Base-by-base conservation (phyloP, 2,888 invertebrate species). In the Helicoverpa assulta region DNA sequence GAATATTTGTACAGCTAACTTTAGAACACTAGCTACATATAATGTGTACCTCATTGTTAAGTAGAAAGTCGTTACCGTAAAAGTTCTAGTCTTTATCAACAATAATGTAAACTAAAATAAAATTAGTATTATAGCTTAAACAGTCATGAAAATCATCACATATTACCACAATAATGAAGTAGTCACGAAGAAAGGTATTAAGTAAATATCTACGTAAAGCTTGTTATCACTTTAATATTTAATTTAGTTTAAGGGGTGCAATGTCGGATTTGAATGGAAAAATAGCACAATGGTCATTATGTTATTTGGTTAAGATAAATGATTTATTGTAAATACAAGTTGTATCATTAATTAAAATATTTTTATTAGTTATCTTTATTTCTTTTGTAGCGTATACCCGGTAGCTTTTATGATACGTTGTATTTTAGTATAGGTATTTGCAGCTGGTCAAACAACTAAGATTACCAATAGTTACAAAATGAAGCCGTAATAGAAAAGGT, bases 71-170 rank as follows among this genome's bases (percentile, higher is more conserved):
- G 80, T 78, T 80, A 82, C 67, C 78, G 78, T 73, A 63, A 56
- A 70, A 54, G 53, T 75, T 81, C 81, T 81, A 81, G 81, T 81
- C 81, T 67, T 58, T 82, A 64, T 29, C 54, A 59, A 72, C 55
- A 64, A 57, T 71, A 61, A 37, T 52, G 5, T 56, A 52, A 68
- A 53, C 14, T 57, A 56, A 56, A 63, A 50, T 76, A 26, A 51
- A 59, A 10, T 2, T 65, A 65, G 50, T 59, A 60, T 40, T 56
- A 47, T 64, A 64, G 47, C 47, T 26, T 50, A 56, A 16, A 67
- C 14, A 64, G 62, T 66, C 43, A 66, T 10, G 56, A 19, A 50
- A 53, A 8, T 7, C 61, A 73, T 68, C 37, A 77, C 29, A 37
- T 54, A 33, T 18, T 12, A 18, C 51, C n/a, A n/a, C 26, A 66